A percentile compares a stretch with the other conserved stretches of the same genome.
phyloP scores from a whole-genome alignment of 1,140 invertebrate genomes.

The Hypothenemus hampei region DNA sequence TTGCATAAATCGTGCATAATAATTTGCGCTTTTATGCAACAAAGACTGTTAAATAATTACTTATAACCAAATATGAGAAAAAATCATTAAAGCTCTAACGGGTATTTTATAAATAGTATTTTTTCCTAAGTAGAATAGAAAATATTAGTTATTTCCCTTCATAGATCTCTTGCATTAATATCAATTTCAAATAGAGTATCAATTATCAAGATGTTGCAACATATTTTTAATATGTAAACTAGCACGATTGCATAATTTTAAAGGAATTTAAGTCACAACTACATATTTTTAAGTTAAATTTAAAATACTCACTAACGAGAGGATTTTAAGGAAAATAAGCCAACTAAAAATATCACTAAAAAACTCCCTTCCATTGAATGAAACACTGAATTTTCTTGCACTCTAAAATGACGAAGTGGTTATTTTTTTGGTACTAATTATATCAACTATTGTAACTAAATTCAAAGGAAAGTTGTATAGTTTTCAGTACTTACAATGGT shows the following conservation, averaged over 20 bases:
- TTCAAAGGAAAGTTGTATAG: background rate
- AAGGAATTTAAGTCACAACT: background rate
- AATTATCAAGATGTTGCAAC: background rate
- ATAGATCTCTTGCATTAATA: no score
- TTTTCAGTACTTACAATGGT: conserved; percentile 17
- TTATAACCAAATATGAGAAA: no score
- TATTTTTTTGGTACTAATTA: background rate
- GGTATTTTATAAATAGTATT: no score
- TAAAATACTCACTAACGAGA: conserved; percentile 14
- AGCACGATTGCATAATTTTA: no score
- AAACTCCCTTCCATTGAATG: background rate
- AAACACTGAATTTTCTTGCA: background rate
- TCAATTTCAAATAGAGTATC: background rate
- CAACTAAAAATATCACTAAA: conserved; percentile 11
- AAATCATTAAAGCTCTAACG: no score
- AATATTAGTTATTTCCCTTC: no score
- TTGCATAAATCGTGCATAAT: no score
- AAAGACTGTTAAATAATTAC: no score
- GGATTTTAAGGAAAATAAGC: conserved; percentile 21
- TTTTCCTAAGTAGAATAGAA: background rate
- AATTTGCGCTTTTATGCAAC: no score
- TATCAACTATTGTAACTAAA: background rate
- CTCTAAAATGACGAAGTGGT: background rate
- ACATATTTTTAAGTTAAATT: background rate
- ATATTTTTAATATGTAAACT: background rate